Evolutionary conservation across 2,888 invertebrate species (phyloP), one percentile per base, ranked within the genome.

Genomic region (Syritta pipiens): DNA sequence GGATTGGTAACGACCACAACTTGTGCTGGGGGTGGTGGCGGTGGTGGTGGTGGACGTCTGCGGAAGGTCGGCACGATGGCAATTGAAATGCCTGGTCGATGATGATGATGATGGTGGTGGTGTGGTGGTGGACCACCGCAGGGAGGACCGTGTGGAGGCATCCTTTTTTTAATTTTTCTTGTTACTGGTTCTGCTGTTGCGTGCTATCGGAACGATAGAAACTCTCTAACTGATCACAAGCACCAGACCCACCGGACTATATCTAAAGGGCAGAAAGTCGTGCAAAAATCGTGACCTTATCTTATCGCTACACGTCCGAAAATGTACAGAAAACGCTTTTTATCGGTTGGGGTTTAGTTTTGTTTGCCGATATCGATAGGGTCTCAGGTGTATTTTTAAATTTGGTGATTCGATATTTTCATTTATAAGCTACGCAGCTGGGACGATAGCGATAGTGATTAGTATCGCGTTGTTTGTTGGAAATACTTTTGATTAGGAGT

Each of bases 1-100:
- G 79, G 79, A 60, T 72, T 79, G 60, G 49, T 57, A 2, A 79
- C 72, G n/a, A 79, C 79, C 6, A 79, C 55, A 19, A 79, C 55
- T 67, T 67, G 72, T 67, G 59, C 22, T 37, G 65, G 71, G 10
- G 68, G 67, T 1, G 40, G n/a, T 14, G 37, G 55, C 6, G 79
- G 67, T 30, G 74, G 79, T 10, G 79, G 79, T 53, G 71, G 75
- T 48, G 68, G 71, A 57, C 60, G 79, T 20, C 79, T 65, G 1
- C 74, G 62, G 4, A 74, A 49, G 42, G 37, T 35, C n/a, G 74
- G 74, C 17, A 62, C 35, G 4, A 72, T 62, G 35, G 67, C 53
- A 57, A 74, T 44, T 63, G 24, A 48, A 62, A 79, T 51, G 30
- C 74, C 60, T 24, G 79, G 79, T 17, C 74, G 20, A 4, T 57